Conservation (phyloP, 2,888 invertebrate genomes). For the Periphyllus acericola region DNA sequence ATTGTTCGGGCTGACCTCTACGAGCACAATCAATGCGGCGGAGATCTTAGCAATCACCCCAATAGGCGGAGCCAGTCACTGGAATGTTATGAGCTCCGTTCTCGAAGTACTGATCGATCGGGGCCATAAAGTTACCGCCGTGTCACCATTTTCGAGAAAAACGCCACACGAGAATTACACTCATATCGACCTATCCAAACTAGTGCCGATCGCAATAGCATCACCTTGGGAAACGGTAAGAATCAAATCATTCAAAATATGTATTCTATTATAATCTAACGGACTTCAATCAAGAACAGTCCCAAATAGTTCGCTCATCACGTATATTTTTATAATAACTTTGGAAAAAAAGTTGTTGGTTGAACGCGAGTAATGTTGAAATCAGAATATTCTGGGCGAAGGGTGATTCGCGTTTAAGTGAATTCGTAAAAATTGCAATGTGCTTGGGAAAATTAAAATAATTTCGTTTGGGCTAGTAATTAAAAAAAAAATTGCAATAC, state of each 20-base stretch:
- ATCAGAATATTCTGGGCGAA: too few species aligned
- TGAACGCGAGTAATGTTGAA: too few species aligned
- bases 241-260: background rate
- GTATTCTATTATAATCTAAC: too few species aligned
- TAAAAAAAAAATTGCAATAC: too few species aligned
- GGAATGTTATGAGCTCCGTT: constrained; percentile 56
- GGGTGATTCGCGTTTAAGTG: too few species aligned
- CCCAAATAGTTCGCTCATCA: background rate
- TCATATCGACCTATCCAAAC: constrained; percentile 29
- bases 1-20: background rate
- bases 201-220: constrained; percentile 26
- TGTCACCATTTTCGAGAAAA: constrained; percentile 29
- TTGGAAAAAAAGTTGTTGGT: background rate
- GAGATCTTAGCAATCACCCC: constrained; percentile 46
- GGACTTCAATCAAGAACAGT: too few species aligned
- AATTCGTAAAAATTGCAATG: too few species aligned
- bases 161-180: constrained; percentile 55
- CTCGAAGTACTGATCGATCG: constrained; percentile 44
- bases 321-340: background rate
- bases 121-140: constrained; percentile 45
- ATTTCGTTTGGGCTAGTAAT: too few species aligned
- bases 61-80: constrained; percentile 42
- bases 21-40: background rate
- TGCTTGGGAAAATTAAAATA: too few species aligned
- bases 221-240: constrained; percentile 53